Conservation (phyloP, 2,888 invertebrate species). For the Drosophila mulleri region DNA sequence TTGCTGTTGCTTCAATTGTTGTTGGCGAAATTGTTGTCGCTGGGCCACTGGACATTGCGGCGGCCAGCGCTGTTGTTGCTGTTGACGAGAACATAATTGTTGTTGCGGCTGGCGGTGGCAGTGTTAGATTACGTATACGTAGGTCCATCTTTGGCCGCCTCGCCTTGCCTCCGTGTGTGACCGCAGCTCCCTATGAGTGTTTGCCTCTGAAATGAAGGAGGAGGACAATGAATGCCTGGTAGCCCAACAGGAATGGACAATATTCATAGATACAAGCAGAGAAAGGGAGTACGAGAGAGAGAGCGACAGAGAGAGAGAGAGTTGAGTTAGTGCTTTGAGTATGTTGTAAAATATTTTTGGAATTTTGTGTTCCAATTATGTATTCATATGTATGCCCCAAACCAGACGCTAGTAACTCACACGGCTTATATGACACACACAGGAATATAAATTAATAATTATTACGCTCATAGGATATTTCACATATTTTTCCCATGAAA, state of each 20-base stretch:
- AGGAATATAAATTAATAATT: constrained; percentile 69
- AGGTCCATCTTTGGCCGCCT: constrained; percentile 65
- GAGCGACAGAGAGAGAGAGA: too few species aligned
- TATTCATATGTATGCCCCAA: constrained; percentile 63
- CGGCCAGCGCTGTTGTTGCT: constrained; percentile 52
- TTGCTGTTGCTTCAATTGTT: constrained; percentile 28
- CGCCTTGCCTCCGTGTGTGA: constrained; percentile 14
- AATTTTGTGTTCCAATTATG: constrained; percentile 80
- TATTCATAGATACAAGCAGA: neutral
- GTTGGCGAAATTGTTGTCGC: constrained; percentile 53
- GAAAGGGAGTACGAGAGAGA: too few species aligned
- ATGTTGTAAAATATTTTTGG: constrained; percentile 76
- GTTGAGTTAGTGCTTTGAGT: constrained; percentile 4
- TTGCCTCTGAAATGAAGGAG: constrained; percentile 47
- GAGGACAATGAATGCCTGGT: constrained; percentile 49
- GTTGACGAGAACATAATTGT: constrained; percentile 70
- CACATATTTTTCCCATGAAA: constrained; percentile 42
- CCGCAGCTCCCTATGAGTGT: constrained; percentile 13
- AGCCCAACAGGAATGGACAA: constrained; percentile 26
- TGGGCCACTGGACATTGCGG: constrained; percentile 55
- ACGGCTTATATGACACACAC: constrained; percentile 43
- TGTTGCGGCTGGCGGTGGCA: constrained; percentile 74
- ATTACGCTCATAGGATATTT: constrained; percentile 55
- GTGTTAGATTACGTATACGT: constrained; percentile 80
- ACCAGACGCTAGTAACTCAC: constrained; percentile 34